phyloP scores from a whole-genome alignment of 2,113 vertebrate species.

The Bujurquina vittata region DNA sequence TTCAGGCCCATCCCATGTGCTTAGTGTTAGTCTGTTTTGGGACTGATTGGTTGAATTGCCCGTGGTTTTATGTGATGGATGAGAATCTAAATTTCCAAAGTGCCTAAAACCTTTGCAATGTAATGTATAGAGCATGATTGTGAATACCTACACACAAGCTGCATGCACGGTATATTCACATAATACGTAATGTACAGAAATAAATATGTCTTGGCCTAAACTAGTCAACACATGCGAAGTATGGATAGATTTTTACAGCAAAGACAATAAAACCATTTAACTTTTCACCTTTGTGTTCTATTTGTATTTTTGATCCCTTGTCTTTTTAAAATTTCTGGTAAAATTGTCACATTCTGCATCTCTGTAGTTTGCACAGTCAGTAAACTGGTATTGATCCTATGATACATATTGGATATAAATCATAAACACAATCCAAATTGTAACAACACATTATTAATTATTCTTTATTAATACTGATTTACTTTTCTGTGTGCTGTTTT shows the following conservation, averaged over 20 bases:
- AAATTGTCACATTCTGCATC: no score
- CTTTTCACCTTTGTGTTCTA: background rate
- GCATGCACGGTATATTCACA: background rate
- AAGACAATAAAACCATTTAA: background rate
- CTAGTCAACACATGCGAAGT: background rate
- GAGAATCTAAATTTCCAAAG: background rate
- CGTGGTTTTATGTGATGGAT: background rate
- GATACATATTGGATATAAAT: no score
- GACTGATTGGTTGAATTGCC: background rate
- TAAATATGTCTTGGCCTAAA: background rate
- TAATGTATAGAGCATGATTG: background rate
- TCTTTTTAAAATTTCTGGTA: no score
- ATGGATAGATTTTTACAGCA: background rate
- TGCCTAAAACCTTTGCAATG: background rate
- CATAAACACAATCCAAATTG: background rate
- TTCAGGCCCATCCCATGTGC: background rate
- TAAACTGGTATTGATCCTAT: no score
- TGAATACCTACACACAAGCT: background rate
- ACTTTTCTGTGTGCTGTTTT: background rate
- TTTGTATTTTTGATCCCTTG: background rate
- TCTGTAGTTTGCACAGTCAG: no score
- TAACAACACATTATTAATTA: background rate
- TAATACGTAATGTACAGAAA: background rate
- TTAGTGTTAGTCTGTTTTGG: no score
- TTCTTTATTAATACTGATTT: background rate